phyloP scores from a whole-genome alignment of 2,888 invertebrate species.

The Nemotelus nigrinus region DNA sequence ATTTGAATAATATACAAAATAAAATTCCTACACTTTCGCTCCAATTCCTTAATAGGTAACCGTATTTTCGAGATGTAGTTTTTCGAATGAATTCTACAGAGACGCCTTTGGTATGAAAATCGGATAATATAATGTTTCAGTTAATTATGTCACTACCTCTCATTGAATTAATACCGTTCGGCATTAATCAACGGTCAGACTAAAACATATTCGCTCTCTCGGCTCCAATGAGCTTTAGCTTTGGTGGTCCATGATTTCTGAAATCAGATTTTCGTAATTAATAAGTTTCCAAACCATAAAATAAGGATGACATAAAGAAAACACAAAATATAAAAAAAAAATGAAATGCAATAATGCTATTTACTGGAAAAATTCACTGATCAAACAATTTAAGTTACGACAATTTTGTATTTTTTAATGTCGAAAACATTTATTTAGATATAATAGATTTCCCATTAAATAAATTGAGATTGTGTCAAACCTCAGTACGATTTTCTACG shows the following conservation, averaged over 20 bases:
- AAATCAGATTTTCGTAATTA: slow-evolving; percentile 34
- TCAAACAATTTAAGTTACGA: slow-evolving; percentile 21
- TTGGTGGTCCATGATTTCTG: slow-evolving; percentile 9
- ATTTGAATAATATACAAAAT: no score
- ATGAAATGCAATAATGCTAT: background rate
- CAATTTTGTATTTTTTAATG: slow-evolving; percentile 21
- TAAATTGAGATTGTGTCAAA: background rate
- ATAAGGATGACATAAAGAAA: background rate
- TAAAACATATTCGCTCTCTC: background rate
- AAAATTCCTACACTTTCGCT: no score
- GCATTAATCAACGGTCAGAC: slow-evolving; percentile 47
- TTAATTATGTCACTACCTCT: slow-evolving; percentile 49
- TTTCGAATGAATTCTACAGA: no score
- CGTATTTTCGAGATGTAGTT: no score
- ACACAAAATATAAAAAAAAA: slow-evolving; percentile 6
- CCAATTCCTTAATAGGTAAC: no score
- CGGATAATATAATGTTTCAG: background rate
- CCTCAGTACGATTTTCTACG: no score
- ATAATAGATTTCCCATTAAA: slow-evolving; percentile 28
- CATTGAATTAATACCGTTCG: slow-evolving; percentile 50
- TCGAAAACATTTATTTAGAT: slow-evolving; percentile 30
- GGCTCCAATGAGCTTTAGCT: slow-evolving; percentile 1
- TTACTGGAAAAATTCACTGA: slow-evolving; percentile 5
- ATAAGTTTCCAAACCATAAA: background rate
- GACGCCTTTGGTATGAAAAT: no score